A percentile compares a stretch with the other conserved stretches of the same genome.
Conservation (phyloP, 1,140 invertebrate species). For the Magallana gigas region DNA sequence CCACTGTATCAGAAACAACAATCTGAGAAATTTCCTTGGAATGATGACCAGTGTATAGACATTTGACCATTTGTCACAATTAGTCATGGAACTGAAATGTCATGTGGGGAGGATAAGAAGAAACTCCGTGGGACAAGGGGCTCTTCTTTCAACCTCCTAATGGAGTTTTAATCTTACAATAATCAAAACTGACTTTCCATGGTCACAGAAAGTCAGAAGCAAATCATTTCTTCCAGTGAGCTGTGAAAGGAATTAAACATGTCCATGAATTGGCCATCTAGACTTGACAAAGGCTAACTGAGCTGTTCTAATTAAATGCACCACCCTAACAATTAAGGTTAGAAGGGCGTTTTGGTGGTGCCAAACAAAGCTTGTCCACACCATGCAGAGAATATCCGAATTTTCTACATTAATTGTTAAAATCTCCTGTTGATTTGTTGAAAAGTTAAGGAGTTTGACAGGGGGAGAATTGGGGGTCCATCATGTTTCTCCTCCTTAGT, state of each 20-base stretch:
- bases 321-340: slow-evolving; percentile 33
- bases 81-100: not conserved
- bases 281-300: not conserved
- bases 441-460: slow-evolving; percentile 23
- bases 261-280: slow-evolving; percentile 22
- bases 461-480: not conserved
- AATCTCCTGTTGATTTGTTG: slow-evolving; percentile 35
- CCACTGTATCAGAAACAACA: not conserved
- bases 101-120: slow-evolving; percentile 23
- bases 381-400: slow-evolving; percentile 22
- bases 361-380: slow-evolving; percentile 16
- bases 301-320: slow-evolving; percentile 34
- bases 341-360: not conserved
- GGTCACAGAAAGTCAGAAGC: slow-evolving; percentile 17
- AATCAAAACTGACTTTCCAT: slow-evolving; percentile 23
- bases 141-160: slow-evolving; percentile 18
- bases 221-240: slow-evolving; percentile 28
- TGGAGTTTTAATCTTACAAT: slow-evolving; percentile 36
- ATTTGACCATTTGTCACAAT: slow-evolving; percentile 32
- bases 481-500: not conserved
- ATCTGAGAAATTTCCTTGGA: not conserved
- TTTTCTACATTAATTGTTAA: slow-evolving; percentile 25
- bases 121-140: not conserved
- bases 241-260: slow-evolving; percentile 28
- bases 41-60: slow-evolving; percentile 20